phyloP scores from a whole-genome alignment of 2,888 invertebrate species.

The Hyposoter dolosus region DNA sequence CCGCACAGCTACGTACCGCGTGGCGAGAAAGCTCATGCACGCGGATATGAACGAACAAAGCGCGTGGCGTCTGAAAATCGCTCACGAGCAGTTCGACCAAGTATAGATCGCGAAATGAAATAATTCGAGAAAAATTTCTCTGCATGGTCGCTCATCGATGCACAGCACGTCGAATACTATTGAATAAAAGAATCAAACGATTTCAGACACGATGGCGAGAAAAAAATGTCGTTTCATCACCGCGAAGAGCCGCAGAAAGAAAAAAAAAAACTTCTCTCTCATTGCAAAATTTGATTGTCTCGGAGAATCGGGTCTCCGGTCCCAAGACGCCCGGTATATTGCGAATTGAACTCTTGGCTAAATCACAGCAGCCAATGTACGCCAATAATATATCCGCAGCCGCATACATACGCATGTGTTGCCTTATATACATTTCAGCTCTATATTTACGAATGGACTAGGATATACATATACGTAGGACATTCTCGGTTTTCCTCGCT shows the following conservation, averaged over 20 bases:
- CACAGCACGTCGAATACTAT: not conserved
- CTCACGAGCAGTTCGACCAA: not conserved
- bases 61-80: not conserved
- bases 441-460: not conserved
- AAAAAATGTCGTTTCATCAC: not conserved
- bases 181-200: not conserved
- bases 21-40: constrained; percentile 10
- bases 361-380: constrained; percentile 11
- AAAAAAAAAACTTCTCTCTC: not conserved
- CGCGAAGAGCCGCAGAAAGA: not conserved
- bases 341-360: not conserved
- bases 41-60: not conserved
- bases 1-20: constrained; percentile 35
- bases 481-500: constrained; percentile 39
- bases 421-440: not conserved
- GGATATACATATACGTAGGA: constrained; percentile 14
- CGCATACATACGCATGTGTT: not conserved
- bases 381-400: not conserved
- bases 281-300: not conserved
- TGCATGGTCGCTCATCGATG: not conserved
- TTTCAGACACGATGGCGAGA: not conserved
- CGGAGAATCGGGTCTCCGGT: not conserved
- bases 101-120: not conserved
- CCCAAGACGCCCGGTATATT: not conserved
- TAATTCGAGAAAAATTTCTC: not conserved